These are phyloP conservation scores for Microplitis deprimator DNA, from an alignment of 2,888 invertebrate genomes.

Conservation along the genomic window DNA sequence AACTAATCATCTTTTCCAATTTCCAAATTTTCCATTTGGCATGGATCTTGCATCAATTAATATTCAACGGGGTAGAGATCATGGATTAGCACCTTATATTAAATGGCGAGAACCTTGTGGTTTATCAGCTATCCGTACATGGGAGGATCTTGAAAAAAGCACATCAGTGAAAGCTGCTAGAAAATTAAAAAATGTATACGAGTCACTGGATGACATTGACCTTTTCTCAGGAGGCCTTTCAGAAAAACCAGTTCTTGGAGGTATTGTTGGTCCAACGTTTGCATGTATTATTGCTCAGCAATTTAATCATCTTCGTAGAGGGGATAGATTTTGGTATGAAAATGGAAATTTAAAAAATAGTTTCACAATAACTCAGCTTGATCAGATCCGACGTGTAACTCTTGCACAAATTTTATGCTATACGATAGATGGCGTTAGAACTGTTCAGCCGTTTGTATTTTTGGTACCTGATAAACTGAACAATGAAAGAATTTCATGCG, in stretches of 20 bases:
- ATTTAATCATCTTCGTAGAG: slow-evolving; percentile 83
- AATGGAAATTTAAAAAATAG: slow-evolving; percentile 82
- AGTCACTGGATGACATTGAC: slow-evolving; percentile 86
- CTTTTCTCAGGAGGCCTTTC: slow-evolving; percentile 87
- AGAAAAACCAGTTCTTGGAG: slow-evolving; percentile 84
- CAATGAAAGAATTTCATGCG: slow-evolving; percentile 76
- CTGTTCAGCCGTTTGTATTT: slow-evolving; percentile 81
- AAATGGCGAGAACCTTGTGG: slow-evolving; percentile 87
- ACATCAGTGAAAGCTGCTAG: slow-evolving; percentile 79
- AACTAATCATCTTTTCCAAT: slow-evolving; percentile 88
- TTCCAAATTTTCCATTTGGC: slow-evolving; percentile 79
- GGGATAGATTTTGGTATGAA: slow-evolving; percentile 86
- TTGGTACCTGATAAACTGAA: slow-evolving; percentile 76
- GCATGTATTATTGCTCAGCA: slow-evolving; percentile 91
- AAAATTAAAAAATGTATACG: slow-evolving; percentile 74
- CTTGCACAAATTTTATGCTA: slow-evolving; percentile 82
- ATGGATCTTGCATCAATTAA: slow-evolving; percentile 92
- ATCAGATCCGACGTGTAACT: slow-evolving; percentile 80
- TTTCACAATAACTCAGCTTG: slow-evolving; percentile 83
- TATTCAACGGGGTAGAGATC: slow-evolving; percentile 89
- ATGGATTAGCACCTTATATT: slow-evolving; percentile 86
- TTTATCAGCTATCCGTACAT: slow-evolving; percentile 77
- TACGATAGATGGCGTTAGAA: slow-evolving; percentile 78
- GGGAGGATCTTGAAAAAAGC: slow-evolving; percentile 80
- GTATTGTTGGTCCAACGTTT: slow-evolving; percentile 88